phyloP scores from a whole-genome alignment of 2,113 vertebrate species.

The Leuciscus idus region DNA sequence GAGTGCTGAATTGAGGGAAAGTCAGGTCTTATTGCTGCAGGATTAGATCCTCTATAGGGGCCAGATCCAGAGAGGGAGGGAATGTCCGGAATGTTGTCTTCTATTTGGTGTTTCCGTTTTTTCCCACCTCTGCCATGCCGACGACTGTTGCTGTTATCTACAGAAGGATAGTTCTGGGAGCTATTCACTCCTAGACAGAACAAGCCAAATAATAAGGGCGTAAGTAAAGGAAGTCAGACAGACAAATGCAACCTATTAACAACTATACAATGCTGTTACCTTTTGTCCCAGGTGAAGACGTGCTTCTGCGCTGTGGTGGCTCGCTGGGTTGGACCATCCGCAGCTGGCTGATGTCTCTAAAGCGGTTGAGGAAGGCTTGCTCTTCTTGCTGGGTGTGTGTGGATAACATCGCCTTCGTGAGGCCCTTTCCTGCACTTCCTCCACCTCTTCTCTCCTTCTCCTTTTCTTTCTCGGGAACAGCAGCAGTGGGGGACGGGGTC shows the following conservation, averaged over 20 bases:
- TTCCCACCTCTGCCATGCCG: slow-evolving; percentile 82
- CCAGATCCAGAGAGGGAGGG: neutral
- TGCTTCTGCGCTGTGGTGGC: slow-evolving; percentile 58
- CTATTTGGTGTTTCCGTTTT: slow-evolving; percentile 76
- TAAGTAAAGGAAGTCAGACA: neutral
- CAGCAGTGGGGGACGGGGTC: slow-evolving; percentile 36
- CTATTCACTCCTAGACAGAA: slow-evolving; percentile 67
- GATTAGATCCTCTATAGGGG: slow-evolving; percentile 35
- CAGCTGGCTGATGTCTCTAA: slow-evolving; percentile 83
- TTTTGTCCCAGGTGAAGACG: slow-evolving; percentile 64
- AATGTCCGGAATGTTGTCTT: slow-evolving; percentile 64
- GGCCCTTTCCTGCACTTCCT: slow-evolving; percentile 73
- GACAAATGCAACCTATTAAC: neutral
- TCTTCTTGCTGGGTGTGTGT: slow-evolving; percentile 90
- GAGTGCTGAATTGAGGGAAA: slow-evolving; percentile 57
- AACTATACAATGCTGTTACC: slow-evolving; percentile 61
- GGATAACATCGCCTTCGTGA: slow-evolving; percentile 89
- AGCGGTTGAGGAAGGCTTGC: slow-evolving; percentile 85
- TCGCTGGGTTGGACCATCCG: slow-evolving; percentile 74
- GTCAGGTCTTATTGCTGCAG: slow-evolving; percentile 40
- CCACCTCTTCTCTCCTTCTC: slow-evolving; percentile 62
- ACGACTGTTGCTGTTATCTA: slow-evolving; percentile 61
- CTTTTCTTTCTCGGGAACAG: slow-evolving; percentile 48
- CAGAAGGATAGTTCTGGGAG: slow-evolving; percentile 74
- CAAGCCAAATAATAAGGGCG: neutral